Percentiles rank a stretch among this genome's conserved stretches.
These are phyloP conservation scores for Leptopilina syphax DNA, from an alignment of 2,888 invertebrate genomes.

Conservation along the genomic window DNA sequence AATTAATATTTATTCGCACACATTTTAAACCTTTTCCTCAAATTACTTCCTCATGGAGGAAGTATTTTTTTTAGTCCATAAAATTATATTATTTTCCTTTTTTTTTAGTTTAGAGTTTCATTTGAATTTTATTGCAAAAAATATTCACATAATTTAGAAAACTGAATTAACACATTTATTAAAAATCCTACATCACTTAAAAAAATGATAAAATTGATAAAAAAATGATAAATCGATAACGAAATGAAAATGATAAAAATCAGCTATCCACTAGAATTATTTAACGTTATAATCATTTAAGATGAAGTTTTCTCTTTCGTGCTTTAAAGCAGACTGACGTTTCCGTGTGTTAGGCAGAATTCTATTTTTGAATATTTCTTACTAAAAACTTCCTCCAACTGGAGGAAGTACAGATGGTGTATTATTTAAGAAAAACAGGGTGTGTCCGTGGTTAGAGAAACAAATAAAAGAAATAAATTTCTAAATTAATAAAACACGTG, in stretches of 20 bases:
- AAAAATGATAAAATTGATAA: no score
- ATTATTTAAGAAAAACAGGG: neutral
- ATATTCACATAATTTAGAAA: no score
- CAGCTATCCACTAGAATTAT: no score
- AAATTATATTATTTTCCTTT: no score
- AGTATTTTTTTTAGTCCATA: no score
- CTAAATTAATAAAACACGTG: neutral
- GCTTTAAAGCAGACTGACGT: conserved; percentile 9
- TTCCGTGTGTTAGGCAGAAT: conserved; percentile 2
- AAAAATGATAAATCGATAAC: no score
- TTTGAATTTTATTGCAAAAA: no score
- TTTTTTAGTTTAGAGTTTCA: no score
- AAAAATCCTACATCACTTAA: no score
- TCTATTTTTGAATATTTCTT: conserved; percentile 37
- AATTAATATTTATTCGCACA: neutral
- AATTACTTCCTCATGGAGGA: no score
- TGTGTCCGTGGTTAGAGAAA: neutral
- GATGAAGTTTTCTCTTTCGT: neutral
- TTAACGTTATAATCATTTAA: neutral
- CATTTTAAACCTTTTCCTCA: neutral
- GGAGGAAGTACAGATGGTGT: conserved; percentile 9
- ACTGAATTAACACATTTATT: no score
- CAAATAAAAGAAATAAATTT: neutral
- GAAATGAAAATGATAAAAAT: no score
- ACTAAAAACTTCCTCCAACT: conserved; percentile 7